These are phyloP conservation scores for Numenius phaeopus DNA, from an alignment of 2,797 vertebrate species.

Conservation along the genomic window DNA sequence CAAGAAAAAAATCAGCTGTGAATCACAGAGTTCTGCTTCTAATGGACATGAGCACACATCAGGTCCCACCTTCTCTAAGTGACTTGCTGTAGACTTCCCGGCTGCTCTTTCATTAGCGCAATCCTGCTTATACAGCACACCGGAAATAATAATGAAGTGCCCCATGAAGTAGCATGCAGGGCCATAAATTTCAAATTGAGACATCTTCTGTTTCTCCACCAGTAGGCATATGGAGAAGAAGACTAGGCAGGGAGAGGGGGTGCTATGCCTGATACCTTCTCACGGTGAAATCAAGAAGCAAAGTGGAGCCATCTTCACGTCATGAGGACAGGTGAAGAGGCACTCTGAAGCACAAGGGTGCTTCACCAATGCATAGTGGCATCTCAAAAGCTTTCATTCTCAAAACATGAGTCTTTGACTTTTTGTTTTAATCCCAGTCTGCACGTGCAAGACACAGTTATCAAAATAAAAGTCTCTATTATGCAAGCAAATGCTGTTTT, in stretches of 20 bases:
- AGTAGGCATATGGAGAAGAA: background rate
- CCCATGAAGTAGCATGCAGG: background rate
- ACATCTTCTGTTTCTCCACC: background rate
- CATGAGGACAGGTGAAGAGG: background rate
- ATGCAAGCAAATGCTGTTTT: background rate
- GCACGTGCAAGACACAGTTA: background rate
- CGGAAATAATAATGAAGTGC: slow-evolving; percentile 42
- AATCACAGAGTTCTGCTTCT: background rate
- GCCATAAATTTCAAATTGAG: slow-evolving; percentile 33
- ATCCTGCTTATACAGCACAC: slow-evolving; percentile 36
- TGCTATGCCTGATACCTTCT: background rate
- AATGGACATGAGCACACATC: background rate
- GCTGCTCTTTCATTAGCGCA: slow-evolving; percentile 34
- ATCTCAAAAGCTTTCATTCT: slow-evolving; percentile 3
- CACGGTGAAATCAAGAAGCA: background rate
- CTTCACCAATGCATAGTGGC: background rate
- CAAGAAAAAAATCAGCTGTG: background rate
- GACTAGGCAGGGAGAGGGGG: background rate
- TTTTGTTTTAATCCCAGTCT: slow-evolving; percentile 5
- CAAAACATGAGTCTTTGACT: background rate
- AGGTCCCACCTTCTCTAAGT: slow-evolving; percentile 4
- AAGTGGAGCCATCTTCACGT: background rate
- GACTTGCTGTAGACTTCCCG: background rate
- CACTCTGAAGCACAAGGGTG: slow-evolving; percentile 15
- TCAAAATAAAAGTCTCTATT: background rate